Conservation (phyloP, 2,113 vertebrate genomes). For the Hippocampus barbouri region DNA sequence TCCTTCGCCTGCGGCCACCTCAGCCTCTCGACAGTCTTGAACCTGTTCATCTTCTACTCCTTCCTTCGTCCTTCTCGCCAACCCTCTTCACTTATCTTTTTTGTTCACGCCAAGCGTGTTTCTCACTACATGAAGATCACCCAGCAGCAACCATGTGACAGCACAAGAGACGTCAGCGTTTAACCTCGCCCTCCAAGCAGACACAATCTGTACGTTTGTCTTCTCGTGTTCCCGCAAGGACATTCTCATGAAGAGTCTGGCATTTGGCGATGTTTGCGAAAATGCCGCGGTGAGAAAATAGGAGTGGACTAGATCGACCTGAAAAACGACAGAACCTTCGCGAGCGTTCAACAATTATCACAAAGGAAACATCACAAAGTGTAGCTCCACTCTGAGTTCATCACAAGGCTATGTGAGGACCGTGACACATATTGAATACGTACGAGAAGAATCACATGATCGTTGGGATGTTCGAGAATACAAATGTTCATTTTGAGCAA, state of each 20-base stretch:
- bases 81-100: constrained; percentile 32
- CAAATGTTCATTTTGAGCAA: too few species aligned
- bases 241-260: background rate
- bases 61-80: constrained; percentile 23
- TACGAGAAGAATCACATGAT: background rate
- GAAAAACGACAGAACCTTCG: background rate
- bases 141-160: background rate
- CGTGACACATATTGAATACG: background rate
- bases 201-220: background rate
- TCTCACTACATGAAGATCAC: background rate
- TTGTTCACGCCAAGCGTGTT: background rate
- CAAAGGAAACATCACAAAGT: constrained; percentile 4
- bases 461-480: too few species aligned
- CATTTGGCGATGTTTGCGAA: background rate
- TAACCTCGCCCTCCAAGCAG: background rate
- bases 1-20: constrained; percentile 62
- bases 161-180: background rate
- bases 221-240: background rate
- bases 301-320: background rate
- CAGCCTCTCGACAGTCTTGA: constrained; percentile 57
- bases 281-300: background rate
- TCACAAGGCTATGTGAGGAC: background rate
- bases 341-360: background rate
- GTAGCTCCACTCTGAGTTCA: background rate
- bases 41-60: constrained; percentile 54